These are phyloP conservation scores for Parauchenoglanis punctatus DNA, from an alignment of 2,797 vertebrate genomes.

Conservation along the genomic window DNA sequence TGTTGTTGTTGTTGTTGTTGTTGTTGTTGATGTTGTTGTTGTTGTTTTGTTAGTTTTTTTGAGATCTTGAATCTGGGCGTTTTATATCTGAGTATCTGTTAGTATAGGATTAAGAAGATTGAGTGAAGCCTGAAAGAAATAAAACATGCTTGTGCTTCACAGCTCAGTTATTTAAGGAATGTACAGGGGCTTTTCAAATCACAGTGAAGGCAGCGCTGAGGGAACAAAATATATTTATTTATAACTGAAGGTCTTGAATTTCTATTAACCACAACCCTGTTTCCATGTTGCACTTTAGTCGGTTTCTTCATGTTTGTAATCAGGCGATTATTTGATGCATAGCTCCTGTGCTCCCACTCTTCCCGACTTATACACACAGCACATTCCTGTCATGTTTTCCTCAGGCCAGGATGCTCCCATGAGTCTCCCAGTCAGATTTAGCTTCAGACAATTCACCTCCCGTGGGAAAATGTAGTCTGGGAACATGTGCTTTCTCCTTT, in stretches of 20 bases:
- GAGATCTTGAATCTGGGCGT: background rate
- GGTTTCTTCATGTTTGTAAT: background rate
- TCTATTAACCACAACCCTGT: background rate
- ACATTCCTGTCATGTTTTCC: constrained; percentile 71
- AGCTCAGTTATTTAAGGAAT: constrained; percentile 34
- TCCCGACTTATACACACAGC: constrained; percentile 23
- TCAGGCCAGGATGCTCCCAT: constrained; percentile 66
- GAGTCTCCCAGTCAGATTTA: constrained; percentile 53
- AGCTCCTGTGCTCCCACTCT: constrained; percentile 40
- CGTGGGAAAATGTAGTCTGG: constrained; percentile 48
- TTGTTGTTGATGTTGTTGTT: background rate
- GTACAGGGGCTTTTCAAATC: constrained; percentile 19
- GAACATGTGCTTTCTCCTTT: constrained; percentile 36
- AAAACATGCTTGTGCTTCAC: constrained; percentile 23
- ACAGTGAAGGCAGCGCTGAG: background rate
- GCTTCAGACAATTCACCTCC: constrained; percentile 38
- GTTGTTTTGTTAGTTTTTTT: background rate
- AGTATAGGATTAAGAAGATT: background rate
- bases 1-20: too few relatives aligned
- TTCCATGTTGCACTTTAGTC: background rate
- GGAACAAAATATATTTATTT: constrained; percentile 13
- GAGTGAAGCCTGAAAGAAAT: background rate
- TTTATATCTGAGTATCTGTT: too few relatives aligned
- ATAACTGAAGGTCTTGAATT: background rate
- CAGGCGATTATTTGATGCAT: constrained; percentile 13